phyloP scores from a whole-genome alignment of 2,797 vertebrate species.

The Esox lucius region DNA sequence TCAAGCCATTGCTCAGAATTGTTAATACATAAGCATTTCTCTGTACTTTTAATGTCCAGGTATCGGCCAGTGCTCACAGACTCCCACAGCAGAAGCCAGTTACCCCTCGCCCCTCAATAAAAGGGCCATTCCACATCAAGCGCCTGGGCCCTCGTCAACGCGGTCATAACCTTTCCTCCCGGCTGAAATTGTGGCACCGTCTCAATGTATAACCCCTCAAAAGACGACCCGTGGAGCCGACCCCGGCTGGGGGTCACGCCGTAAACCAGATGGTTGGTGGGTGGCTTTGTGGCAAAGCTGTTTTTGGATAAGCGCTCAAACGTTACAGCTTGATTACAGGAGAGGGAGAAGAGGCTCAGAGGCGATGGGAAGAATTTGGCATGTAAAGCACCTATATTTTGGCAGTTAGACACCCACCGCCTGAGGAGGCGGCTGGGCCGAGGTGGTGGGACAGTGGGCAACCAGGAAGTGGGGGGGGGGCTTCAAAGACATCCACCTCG shows the following conservation, averaged over 20 bases:
- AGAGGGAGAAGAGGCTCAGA: slow-evolving; percentile 16
- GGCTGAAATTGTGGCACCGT: slow-evolving; percentile 27
- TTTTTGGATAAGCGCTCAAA: slow-evolving; percentile 52
- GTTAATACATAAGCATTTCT: too few species aligned
- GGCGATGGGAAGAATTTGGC: slow-evolving; percentile 55
- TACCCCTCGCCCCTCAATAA: slow-evolving; percentile 39
- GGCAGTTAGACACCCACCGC: slow-evolving; percentile 57
- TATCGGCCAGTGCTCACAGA: not conserved
- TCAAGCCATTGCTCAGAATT: not conserved
- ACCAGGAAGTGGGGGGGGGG: not conserved
- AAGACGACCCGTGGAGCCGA: not conserved
- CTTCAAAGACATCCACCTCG: slow-evolving; percentile 35
- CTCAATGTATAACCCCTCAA: slow-evolving; percentile 6
- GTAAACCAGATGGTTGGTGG: slow-evolving; percentile 30
- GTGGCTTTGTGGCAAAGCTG: slow-evolving; percentile 29
- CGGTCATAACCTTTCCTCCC: slow-evolving; percentile 24
- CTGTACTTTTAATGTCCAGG: slow-evolving; percentile 27
- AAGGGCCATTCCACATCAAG: slow-evolving; percentile 39
- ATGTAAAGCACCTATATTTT: slow-evolving; percentile 69
- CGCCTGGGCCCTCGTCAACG: slow-evolving; percentile 33
- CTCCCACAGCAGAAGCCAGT: slow-evolving; percentile 21
- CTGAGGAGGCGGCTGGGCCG: slow-evolving; percentile 49
- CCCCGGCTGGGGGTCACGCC: not conserved
- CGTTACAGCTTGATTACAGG: slow-evolving; percentile 62
- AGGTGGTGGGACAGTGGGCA: slow-evolving; percentile 46